These are phyloP conservation scores for Steatornis caripensis DNA, from an alignment of 2,113 vertebrate genomes.

Conservation along the genomic window DNA sequence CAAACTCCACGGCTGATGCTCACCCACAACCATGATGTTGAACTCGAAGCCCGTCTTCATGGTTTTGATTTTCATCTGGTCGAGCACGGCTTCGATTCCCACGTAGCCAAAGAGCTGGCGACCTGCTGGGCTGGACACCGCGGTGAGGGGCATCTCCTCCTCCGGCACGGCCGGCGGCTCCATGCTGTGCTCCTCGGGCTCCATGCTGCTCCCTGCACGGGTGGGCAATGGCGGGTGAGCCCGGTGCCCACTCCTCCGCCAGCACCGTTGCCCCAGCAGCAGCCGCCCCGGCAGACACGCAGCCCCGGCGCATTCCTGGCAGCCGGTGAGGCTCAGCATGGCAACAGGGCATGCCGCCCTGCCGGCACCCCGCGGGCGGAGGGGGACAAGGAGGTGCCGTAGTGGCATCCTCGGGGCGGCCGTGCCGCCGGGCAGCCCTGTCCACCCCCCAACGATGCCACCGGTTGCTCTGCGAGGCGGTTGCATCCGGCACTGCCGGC, in stretches of 20 bases:
- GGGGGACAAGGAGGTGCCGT: background rate
- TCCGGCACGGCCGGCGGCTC: background rate
- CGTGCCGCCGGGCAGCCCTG: background rate
- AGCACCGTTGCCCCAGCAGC: conserved; percentile 12
- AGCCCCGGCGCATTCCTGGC: background rate
- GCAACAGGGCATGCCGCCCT: background rate
- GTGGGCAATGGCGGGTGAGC: background rate
- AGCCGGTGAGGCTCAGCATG: background rate
- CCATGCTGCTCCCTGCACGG: conserved; percentile 15
- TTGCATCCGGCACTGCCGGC: rapidly evolving
- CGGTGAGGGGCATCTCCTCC: background rate
- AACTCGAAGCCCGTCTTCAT: conserved; percentile 95
- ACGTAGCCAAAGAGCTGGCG: conserved; percentile 83
- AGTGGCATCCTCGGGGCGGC: background rate
- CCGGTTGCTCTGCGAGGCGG: background rate
- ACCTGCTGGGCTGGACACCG: background rate
- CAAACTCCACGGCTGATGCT: background rate
- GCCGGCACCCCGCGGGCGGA: rapidly evolving
- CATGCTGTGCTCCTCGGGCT: conserved; percentile 39
- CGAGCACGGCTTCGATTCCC: conserved; percentile 92
- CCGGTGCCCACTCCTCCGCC: background rate
- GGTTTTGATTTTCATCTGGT: conserved; percentile 93
- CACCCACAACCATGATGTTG: conserved; percentile 98
- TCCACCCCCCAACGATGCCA: rapidly evolving
- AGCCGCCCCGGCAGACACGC: background rate